Evolutionary conservation across 2,797 vertebrate genomes (phyloP).

Genomic region (Siniperca scherzeri): DNA sequence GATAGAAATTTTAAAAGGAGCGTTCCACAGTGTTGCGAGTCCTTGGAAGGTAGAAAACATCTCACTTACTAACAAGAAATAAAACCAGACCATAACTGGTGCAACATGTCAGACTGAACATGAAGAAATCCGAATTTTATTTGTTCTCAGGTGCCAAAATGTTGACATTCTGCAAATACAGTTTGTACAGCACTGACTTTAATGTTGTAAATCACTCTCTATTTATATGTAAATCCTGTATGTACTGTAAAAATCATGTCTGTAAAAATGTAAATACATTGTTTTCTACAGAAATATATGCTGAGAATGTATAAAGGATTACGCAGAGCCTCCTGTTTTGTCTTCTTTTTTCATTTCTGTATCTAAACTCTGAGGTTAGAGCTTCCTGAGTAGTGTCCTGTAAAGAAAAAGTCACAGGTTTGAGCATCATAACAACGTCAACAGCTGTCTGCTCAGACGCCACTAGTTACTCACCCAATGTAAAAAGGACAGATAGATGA

Average conservation of each 20-base stretch:
- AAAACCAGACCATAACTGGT: not conserved
- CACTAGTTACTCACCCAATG: not conserved
- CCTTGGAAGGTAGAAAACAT: not conserved
- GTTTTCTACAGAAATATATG: constrained; percentile 63
- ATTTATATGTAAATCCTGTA: constrained; percentile 77
- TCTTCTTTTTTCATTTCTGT: not conserved
- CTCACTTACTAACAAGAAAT: not conserved
- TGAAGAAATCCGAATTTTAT: not conserved
- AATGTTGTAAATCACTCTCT: constrained; percentile 39
- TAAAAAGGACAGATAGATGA: not conserved
- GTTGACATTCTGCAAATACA: not conserved
- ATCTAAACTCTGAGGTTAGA: not conserved
- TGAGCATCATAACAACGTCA: not conserved
- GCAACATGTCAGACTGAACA: not conserved
- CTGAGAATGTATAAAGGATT: constrained; percentile 36
- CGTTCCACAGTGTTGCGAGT: not conserved
- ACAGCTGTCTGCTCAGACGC: not conserved
- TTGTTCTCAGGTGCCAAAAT: not conserved
- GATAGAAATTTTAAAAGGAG: no score
- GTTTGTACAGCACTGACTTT: constrained; percentile 31
- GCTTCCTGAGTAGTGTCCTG: not conserved
- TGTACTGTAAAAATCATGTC: constrained; percentile 53
- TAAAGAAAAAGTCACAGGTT: not conserved
- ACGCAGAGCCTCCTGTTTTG: not conserved
- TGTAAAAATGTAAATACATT: constrained; percentile 62